Base-by-base conservation (phyloP, 37 sponge, comb jelly and placozoan species). In the Bolinopsis microptera region DNA sequence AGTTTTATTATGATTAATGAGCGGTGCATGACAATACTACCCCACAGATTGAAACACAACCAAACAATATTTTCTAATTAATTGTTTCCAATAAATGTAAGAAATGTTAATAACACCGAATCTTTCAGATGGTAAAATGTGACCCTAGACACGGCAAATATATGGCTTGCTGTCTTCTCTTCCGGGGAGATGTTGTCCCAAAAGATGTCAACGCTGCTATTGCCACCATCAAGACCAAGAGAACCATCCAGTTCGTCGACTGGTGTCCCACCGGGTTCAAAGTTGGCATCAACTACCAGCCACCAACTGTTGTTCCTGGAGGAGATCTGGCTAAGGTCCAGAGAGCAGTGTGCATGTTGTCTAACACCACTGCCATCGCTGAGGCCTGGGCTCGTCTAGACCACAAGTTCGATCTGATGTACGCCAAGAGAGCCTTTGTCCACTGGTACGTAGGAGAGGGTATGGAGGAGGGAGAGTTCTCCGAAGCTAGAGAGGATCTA, bases 281-380 rank as follows among this genome's bases (percentile, higher is more conserved):
- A 77, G 97, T 97, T 41, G 99, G 99, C 80, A 98, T 98, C 96
- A 98, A 98, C 96, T 95, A 98, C 94, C 97, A 98, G 93, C 95
- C 97, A 0, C 96, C 99, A 41, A 96, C 97, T 72, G 96, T 96
- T 24, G 97, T 97, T 16, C 97, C 97, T 22, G 97, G 97, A 39
- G 97, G 97, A 22, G 97, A 97, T 48, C 93, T 97, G 31, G 96
- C 96, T 48, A 96, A 97, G 93, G 96, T 97, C 69, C 95, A 95
- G 92, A 96, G 98, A 38, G 94, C 95, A 75, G 97, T 98, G 68
- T 98, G 97, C 93, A 97, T 97, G 97, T 94, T 97, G 96, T 95
- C 96, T 94, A 97, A 97, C 95, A 97, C 97, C 69, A 97, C 96
- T 48, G 97, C 97, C 75, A 94, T 97, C 69, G 97, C 96, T 68